These are phyloP conservation scores for Gnathochromis pfefferi DNA, from an alignment of 2,113 vertebrate genomes.

Conservation along the genomic window DNA sequence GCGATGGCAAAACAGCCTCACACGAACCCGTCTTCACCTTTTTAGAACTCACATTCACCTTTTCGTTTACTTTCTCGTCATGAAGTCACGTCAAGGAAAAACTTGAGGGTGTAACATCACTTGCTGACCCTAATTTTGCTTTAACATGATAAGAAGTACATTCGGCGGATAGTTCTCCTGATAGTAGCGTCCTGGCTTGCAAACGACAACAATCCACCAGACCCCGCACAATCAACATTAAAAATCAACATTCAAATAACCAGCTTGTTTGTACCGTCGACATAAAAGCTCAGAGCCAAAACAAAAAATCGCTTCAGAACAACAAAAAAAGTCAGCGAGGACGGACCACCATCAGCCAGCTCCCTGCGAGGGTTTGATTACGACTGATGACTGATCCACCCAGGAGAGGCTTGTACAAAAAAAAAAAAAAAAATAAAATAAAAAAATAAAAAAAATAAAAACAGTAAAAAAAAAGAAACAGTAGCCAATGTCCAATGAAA, in stretches of 20 bases:
- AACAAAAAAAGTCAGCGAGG: not conserved
- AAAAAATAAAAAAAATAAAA: not conserved
- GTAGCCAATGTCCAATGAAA: too few species aligned
- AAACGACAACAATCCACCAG: not conserved
- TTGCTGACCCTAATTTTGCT: not conserved
- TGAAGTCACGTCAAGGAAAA: not conserved
- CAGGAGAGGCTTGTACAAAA: not conserved
- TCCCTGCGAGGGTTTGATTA: not conserved
- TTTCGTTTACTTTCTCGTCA: not conserved
- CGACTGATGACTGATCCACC: not conserved
- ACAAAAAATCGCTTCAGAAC: not conserved
- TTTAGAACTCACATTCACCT: not conserved
- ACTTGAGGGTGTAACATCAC: not conserved
- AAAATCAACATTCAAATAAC: constrained; percentile 15
- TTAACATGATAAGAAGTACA: constrained; percentile 1
- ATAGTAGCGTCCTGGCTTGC: not conserved
- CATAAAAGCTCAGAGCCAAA: not conserved
- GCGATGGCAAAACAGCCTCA: not conserved
- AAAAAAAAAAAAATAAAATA: not conserved
- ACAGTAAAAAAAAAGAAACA: rapidly evolving
- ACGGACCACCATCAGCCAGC: not conserved
- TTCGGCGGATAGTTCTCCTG: constrained; percentile 25
- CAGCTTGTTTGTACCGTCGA: not conserved
- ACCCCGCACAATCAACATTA: not conserved
- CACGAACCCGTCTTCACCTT: rapidly evolving